Evolutionary conservation across 2,113 vertebrate genomes (phyloP), one percentile per base, ranked within the genome.

Genomic region (Struthio camelus): DNA sequence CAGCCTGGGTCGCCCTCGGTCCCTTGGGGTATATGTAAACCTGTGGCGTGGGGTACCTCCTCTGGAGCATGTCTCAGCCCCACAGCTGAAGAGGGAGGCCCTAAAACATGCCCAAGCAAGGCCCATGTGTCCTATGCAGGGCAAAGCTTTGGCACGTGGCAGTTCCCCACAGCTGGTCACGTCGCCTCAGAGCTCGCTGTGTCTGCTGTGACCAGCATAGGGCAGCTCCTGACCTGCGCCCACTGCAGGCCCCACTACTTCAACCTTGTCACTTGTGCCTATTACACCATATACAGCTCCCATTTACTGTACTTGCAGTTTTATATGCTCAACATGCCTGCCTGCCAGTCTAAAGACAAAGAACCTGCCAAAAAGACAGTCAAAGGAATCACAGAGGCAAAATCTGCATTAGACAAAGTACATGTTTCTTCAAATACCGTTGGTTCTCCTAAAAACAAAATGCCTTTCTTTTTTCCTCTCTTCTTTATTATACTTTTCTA

Each of bases 1-100:
- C 19, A 17, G 16, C 10, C 17, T 59, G 32, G 56, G 32, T 59
- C 17, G 18, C 30, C 32, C 32, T 10, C 17, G 11, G 32, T 34
- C 56, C 56, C 56, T 66, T 32, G 53, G 11, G 38, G 34, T 27
- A 13, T n/a, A 19, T 8, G 2, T 9, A 46, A 4, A 1, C 11
- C 12, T 58, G 5, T 15, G 7, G 36, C 11, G 12, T 1, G 6
- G 15, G 1, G 1, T 20, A 11, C 40, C 25, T 64, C 17, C 12
- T 8, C 7, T 15, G 53, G 46, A 19, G 3, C 7, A 10, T 2
- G 2, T 12, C 44, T 83, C 42, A 79, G 30, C 28, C 14, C 10
- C 42, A 15, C 11, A 44, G 38, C 30, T 50, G 20, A 36, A 23
- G 25, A n/a, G n/a, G 36, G 11, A 3, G 10, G 58, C 34, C n/a